phyloP scores from a whole-genome alignment of 1,140 invertebrate species.

The Drosophila chauvacae region DNA sequence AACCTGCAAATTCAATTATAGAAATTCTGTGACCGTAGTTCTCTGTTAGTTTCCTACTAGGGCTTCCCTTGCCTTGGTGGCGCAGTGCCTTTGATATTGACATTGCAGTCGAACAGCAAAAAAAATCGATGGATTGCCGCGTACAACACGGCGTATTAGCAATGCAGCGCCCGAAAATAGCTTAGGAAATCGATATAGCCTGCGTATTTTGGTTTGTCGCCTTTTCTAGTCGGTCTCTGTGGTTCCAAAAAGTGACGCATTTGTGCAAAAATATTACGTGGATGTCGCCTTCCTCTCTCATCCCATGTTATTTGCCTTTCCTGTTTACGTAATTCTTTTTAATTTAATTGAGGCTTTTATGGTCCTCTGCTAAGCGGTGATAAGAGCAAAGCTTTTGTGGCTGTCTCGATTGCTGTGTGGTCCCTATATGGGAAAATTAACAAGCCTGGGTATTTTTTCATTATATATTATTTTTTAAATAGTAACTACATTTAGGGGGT shows the following conservation, averaged over 20 bases:
- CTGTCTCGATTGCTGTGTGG: neutral
- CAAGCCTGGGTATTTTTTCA: neutral
- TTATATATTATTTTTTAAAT: neutral
- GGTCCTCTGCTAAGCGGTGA: slow-evolving; percentile 21
- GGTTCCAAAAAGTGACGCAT: slow-evolving; percentile 54
- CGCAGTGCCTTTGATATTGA: slow-evolving; percentile 74
- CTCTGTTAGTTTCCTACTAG: slow-evolving; percentile 32
- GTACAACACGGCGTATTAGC: slow-evolving; percentile 68
- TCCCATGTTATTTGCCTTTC: neutral
- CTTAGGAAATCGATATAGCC: slow-evolving; percentile 18
- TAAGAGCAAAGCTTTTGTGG: slow-evolving; percentile 14
- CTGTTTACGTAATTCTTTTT: slow-evolving; percentile 46
- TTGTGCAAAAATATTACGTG: slow-evolving; percentile 50
- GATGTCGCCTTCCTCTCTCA: neutral
- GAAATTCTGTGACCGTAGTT: slow-evolving; percentile 36
- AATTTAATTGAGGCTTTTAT: slow-evolving; percentile 62
- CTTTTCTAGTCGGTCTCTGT: slow-evolving; percentile 1
- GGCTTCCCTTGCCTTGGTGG: slow-evolving; percentile 52
- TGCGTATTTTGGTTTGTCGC: slow-evolving; percentile 34
- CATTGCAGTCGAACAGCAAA: slow-evolving; percentile 55
- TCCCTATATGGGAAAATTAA: neutral
- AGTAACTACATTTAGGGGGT: neutral
- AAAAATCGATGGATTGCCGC: slow-evolving; percentile 51
- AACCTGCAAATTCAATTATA: slow-evolving; percentile 70
- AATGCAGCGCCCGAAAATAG: slow-evolving; percentile 49